Evolutionary conservation across 2,797 vertebrate genomes (phyloP).

Genomic region (Mormyrus proboscirostris): DNA sequence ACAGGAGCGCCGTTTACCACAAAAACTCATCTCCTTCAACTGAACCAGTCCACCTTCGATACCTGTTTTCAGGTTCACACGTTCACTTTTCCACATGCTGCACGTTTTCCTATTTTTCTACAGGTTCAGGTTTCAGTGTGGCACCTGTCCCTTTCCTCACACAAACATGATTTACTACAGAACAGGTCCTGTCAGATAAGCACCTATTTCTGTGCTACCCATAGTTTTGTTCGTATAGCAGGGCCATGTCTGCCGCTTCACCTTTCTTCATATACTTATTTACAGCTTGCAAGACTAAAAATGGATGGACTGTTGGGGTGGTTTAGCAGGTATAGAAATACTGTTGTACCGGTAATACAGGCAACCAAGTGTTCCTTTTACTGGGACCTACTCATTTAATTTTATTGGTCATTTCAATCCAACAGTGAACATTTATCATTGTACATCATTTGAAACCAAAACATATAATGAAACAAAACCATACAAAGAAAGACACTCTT

Average conservation of each 20-base stretch:
- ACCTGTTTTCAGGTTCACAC: not conserved
- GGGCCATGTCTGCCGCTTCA: not conserved
- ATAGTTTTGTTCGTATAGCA: not conserved
- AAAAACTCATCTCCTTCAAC: not conserved
- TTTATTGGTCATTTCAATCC: constrained; percentile 43
- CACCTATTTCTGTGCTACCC: not conserved
- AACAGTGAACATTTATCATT: constrained; percentile 33
- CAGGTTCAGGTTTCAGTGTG: not conserved
- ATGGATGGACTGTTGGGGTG: not conserved
- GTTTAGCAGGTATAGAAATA: not conserved
- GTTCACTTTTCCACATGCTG: not conserved
- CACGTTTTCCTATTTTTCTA: not conserved
- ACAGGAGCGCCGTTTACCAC: not conserved
- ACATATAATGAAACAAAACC: constrained; percentile 28
- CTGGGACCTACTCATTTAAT: constrained; percentile 36
- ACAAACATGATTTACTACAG: not conserved
- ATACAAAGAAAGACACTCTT: constrained; percentile 63
- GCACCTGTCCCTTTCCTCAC: not conserved
- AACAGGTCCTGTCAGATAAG: constrained; percentile 1
- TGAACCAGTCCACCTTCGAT: not conserved
- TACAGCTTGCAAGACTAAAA: not conserved
- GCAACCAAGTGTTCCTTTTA: not conserved
- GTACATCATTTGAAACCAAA: constrained; percentile 31
- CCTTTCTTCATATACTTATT: not conserved
- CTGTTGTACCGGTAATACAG: not conserved